A percentile compares a stretch with the other conserved stretches of the same genome.
phyloP scores from a whole-genome alignment of 2,888 invertebrate species.

The Amphiduros pacificus region DNA sequence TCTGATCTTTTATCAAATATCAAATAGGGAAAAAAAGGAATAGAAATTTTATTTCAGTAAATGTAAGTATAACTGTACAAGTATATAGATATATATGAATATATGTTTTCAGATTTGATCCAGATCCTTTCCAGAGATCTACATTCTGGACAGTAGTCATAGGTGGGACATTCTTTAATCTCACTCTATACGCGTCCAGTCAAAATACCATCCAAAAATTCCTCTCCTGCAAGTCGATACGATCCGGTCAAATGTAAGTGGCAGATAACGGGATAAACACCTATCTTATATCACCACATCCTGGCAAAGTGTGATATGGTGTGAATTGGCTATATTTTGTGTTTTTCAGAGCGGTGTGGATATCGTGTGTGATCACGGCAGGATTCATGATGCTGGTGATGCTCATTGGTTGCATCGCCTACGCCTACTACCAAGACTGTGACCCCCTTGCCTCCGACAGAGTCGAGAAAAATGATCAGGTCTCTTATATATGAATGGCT shows the following conservation, averaged over 20 bases:
- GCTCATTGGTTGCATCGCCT: constrained; percentile 35
- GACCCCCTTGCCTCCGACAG: constrained; percentile 25
- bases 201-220: constrained; percentile 66
- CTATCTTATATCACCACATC: too few species aligned
- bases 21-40: too few species aligned
- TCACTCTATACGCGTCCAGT: constrained; percentile 87
- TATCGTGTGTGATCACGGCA: constrained; percentile 6
- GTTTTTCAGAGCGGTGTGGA: constrained; percentile 23
- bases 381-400: constrained; percentile 22
- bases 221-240: constrained; percentile 20
- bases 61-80: too few species aligned
- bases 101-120: constrained; percentile 64
- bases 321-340: neutral
- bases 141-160: constrained; percentile 81
- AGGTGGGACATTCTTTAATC: constrained; percentile 92
- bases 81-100: too few species aligned
- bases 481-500: too few species aligned
- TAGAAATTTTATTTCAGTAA: too few species aligned
- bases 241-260: constrained; percentile 26
- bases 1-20: too few species aligned
- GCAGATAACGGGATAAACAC: too few species aligned
- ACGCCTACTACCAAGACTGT: constrained; percentile 30
- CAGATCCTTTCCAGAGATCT: constrained; percentile 79
- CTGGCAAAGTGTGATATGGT: too few species aligned
- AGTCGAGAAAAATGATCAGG: constrained; percentile 29